These are phyloP conservation scores for Lycaon pictus DNA, from an alignment of 2,113 vertebrate species.

Conservation along the genomic window DNA sequence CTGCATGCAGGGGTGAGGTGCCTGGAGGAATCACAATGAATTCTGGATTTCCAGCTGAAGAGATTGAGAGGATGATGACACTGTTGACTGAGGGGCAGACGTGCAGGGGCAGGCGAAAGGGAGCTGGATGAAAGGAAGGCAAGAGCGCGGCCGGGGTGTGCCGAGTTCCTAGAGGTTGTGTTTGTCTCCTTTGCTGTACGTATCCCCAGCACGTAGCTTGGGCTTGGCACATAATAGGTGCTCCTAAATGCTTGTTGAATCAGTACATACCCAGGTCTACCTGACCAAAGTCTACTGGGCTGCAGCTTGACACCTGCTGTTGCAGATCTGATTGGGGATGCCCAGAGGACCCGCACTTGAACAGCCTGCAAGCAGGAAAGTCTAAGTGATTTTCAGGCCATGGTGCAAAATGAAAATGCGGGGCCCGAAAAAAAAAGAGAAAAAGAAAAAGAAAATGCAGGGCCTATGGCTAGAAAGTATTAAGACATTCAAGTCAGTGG, in stretches of 20 bases:
- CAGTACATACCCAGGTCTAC: neutral
- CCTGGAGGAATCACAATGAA: neutral
- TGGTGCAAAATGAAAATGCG: neutral
- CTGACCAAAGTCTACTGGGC: neutral
- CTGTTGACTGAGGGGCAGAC: neutral
- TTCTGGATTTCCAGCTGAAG: neutral
- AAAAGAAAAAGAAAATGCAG: neutral
- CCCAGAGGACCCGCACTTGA: too few relatives aligned
- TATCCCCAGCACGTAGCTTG: neutral
- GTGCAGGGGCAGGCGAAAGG: neutral
- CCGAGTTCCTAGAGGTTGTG: neutral
- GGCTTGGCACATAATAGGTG: neutral
- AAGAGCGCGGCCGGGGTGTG: accelerated
- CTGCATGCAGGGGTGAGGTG: too few relatives aligned
- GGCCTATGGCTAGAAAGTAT: neutral
- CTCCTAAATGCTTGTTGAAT: neutral
- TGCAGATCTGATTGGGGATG: neutral
- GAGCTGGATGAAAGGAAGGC: neutral
- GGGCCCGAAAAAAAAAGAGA: too few relatives aligned
- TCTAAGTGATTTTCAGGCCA: neutral
- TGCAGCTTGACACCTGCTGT: neutral
- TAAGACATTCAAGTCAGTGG: too few relatives aligned
- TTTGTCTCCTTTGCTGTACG: neutral
- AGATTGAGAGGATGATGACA: too few relatives aligned
- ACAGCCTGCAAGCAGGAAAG: neutral